Conservation (phyloP, 2,888 invertebrate genomes). For the Rhagium mordax region DNA sequence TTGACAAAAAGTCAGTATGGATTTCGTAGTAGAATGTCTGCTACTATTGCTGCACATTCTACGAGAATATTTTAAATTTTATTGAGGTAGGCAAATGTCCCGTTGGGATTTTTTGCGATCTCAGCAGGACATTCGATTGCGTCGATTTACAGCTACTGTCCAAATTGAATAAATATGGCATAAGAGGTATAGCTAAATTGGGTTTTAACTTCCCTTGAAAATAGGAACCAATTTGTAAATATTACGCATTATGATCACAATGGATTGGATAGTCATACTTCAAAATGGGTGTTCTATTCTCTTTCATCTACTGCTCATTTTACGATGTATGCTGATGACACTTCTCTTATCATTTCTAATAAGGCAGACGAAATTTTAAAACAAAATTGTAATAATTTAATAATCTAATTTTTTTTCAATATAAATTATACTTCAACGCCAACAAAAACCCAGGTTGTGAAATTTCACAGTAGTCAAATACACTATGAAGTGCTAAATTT, state of each 20-base stretch:
- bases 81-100: neutral
- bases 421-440: too few species aligned
- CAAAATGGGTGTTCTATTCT: neutral
- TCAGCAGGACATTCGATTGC: neutral
- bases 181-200: neutral
- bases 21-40: neutral
- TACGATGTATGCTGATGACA: neutral
- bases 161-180: neutral
- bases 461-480: too few species aligned
- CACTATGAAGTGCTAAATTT: too few species aligned
- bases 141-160: neutral
- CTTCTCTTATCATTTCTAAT: neutral
- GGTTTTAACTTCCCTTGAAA: neutral
- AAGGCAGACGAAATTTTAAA: too few species aligned
- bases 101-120: neutral
- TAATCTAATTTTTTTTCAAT: too few species aligned
- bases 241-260: neutral
- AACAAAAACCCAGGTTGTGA: too few species aligned
- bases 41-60: neutral
- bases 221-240: neutral
- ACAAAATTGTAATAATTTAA: too few species aligned
- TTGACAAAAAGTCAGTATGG: neutral
- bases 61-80: neutral
- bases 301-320: neutral
- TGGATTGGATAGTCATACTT: neutral